Conservation (phyloP, 92 coral and sea anemone genomes). For the Nematostella vectensis region DNA sequence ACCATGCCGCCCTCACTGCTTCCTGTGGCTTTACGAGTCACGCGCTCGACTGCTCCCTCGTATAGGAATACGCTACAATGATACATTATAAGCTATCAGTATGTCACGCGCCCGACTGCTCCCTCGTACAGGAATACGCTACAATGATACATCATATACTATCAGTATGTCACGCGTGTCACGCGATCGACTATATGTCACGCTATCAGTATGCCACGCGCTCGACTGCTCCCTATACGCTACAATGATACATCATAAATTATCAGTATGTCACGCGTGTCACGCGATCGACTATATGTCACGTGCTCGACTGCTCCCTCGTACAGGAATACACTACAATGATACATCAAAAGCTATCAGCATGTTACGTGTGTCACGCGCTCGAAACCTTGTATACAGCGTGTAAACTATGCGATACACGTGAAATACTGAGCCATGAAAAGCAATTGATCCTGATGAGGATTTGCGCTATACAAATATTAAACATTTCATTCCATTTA, state of each 20-base stretch:
- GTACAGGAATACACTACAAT: conserved; percentile 47
- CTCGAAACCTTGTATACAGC: too few relatives aligned
- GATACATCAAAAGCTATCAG: background rate
- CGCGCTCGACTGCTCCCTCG: conserved; percentile 87
- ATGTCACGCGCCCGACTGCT: conserved; percentile 33
- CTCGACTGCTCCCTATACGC: conserved; percentile 79
- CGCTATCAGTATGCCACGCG: background rate
- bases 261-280: background rate
- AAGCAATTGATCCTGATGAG: too few relatives aligned
- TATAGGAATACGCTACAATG: conserved; percentile 47
- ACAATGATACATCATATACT: background rate
- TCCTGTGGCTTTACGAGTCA: conserved; percentile 72
- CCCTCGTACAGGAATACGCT: conserved; percentile 79
- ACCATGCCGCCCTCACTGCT: conserved; percentile 84
- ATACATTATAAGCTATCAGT: background rate
- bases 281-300: too few relatives aligned
- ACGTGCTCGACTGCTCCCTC: conserved; percentile 92
- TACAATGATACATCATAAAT: conserved; percentile 1
- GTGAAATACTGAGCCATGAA: too few relatives aligned
- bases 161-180: background rate
- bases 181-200: conserved; percentile 14
- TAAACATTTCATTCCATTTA: too few relatives aligned
- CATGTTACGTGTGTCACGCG: background rate
- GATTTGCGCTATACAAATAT: too few relatives aligned
- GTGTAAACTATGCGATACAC: too few relatives aligned